phyloP scores from a whole-genome alignment of 1,140 invertebrate species.

The Neodiprion lecontei region DNA sequence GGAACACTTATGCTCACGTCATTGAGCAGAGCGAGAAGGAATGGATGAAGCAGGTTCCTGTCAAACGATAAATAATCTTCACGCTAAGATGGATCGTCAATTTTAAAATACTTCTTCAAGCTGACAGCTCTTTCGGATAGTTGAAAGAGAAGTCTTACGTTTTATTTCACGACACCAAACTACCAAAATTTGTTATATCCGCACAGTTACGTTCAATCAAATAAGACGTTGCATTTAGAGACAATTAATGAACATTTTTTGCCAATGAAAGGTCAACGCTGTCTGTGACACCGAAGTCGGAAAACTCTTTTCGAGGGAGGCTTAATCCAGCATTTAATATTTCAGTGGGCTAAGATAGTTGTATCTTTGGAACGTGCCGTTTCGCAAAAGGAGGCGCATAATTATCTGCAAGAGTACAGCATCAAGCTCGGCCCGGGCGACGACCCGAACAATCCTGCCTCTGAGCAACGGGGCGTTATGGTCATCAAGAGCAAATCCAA shows the following conservation, averaged over 20 bases:
- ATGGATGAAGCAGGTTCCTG: conserved; percentile 91
- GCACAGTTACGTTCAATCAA: too few species aligned
- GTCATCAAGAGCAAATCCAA: conserved; percentile 98
- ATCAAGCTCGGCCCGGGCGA: conserved; percentile 88
- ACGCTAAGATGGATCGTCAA: conserved; percentile 32
- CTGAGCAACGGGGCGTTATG: conserved; percentile 91
- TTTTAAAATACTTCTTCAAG: too few species aligned
- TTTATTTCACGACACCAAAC: too few species aligned
- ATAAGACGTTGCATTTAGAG: too few species aligned
- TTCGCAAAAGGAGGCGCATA: conserved; percentile 85
- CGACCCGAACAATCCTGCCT: conserved; percentile 71
- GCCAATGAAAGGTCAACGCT: too few species aligned
- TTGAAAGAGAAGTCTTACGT: too few species aligned
- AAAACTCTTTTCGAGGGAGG: too few species aligned
- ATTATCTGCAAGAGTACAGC: conserved; percentile 93
- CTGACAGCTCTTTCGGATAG: too few species aligned
- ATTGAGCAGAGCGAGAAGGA: conserved; percentile 98
- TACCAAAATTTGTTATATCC: too few species aligned
- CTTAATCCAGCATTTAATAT: conserved; percentile 17
- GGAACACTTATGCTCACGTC: conserved; percentile 96
- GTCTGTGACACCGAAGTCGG: too few species aligned
- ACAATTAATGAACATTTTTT: too few species aligned
- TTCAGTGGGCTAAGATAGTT: conserved; percentile 97
- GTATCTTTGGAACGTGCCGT: conserved; percentile 93
- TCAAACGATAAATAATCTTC: conserved; percentile 26